These are phyloP conservation scores for Muricea muricata DNA, from an alignment of 92 coral and sea anemone genomes.

Conservation along the genomic window DNA sequence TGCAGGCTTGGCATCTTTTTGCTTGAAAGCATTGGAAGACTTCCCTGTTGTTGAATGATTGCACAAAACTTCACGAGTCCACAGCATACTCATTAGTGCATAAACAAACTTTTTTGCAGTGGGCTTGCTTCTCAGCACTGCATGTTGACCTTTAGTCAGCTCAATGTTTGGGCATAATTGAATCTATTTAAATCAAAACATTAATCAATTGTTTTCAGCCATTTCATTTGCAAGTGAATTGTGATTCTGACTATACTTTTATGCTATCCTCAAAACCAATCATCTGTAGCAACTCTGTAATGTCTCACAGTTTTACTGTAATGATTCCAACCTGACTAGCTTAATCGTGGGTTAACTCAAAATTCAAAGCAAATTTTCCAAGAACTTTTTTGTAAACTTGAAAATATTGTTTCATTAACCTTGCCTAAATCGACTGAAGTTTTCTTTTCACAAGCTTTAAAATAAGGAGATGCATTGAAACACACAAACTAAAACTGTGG, in stretches of 20 bases:
- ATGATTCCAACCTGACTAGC: too few relatives aligned
- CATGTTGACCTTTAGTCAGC: slow-evolving; percentile 11
- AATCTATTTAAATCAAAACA: neutral
- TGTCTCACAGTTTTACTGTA: too few relatives aligned
- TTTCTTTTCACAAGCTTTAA: too few relatives aligned
- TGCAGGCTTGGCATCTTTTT: neutral
- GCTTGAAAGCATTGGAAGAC: slow-evolving; percentile 5
- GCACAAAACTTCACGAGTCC: neutral
- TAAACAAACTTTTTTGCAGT: neutral
- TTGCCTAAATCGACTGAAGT: too few relatives aligned
- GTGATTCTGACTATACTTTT: neutral
- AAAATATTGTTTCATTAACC: too few relatives aligned
- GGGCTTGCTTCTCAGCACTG: neutral
- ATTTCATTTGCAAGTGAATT: too few relatives aligned
- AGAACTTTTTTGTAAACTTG: too few relatives aligned
- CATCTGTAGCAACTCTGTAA: too few relatives aligned
- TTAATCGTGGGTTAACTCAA: too few relatives aligned
- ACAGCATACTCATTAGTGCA: neutral
- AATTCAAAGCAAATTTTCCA: too few relatives aligned
- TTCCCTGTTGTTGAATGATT: neutral
- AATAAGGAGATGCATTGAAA: too few relatives aligned
- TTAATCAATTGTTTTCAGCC: neutral
- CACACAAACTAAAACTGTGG: too few relatives aligned
- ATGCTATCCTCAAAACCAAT: neutral
- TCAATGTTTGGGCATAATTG: neutral